A percentile compares a stretch with the other conserved stretches of the same genome.
Evolutionary conservation across 1,140 invertebrate species (phyloP).

Genomic region (Ctenoplectra terminalis): DNA sequence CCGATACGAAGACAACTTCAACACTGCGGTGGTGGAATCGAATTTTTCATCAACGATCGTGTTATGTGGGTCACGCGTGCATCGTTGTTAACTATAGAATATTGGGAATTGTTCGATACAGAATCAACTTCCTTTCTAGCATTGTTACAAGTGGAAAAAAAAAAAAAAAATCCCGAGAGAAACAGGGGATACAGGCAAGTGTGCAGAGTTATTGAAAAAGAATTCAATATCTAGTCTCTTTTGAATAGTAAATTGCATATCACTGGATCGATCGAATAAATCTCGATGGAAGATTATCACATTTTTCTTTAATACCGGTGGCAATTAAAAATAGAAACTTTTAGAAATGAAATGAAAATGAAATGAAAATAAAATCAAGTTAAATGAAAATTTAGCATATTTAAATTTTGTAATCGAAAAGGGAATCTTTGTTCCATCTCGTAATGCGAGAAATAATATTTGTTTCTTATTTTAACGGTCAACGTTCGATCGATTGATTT

Average conservation of each 20-base stretch:
- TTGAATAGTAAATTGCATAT: conserved; percentile 30
- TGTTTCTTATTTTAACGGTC: too few species aligned
- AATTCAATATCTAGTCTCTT: conserved; percentile 1
- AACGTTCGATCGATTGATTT: too few species aligned
- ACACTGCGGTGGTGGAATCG: not conserved
- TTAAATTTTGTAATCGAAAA: too few species aligned
- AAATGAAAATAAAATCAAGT: too few species aligned
- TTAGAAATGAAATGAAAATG: too few species aligned
- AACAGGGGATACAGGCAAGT: not conserved
- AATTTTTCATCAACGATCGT: conserved; percentile 30
- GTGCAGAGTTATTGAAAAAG: conserved; percentile 11
- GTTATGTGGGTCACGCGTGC: conserved; percentile 18
- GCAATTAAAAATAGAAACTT: not conserved
- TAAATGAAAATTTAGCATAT: too few species aligned
- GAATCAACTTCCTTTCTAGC: conserved; percentile 1
- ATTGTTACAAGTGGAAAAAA: not conserved
- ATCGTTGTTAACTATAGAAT: conserved; percentile 4
- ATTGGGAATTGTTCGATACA: conserved; percentile 28
- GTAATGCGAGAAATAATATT: too few species aligned
- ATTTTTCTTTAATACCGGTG: not conserved
- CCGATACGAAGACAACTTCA: conserved; percentile 19
- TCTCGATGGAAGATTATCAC: not conserved
- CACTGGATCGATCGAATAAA: conserved; percentile 1
- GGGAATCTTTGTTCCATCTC: too few species aligned
- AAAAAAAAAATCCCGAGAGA: not conserved